Evolutionary conservation across 1,140 invertebrate genomes (phyloP).

Genomic region (Dinoponera quadriceps): DNA sequence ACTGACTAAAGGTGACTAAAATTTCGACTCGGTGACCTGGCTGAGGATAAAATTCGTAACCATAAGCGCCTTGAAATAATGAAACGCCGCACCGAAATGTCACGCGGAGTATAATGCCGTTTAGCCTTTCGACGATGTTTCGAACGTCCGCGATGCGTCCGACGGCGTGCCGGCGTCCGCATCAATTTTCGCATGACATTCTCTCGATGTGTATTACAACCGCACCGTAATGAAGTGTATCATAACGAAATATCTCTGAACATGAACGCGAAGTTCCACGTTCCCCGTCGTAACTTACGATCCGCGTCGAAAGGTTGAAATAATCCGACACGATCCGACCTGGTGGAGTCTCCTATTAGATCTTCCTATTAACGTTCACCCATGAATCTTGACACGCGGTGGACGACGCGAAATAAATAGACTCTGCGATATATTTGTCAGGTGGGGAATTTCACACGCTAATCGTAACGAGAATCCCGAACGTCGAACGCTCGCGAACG

Average conservation of each 20-base stretch:
- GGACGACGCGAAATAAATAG: not conserved
- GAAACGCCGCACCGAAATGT: slow-evolving; percentile 23
- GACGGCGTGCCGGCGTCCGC: not conserved
- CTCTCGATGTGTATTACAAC: slow-evolving; percentile 2
- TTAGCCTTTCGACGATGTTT: slow-evolving; percentile 27
- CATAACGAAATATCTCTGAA: not conserved
- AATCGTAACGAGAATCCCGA: not conserved
- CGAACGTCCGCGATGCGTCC: not conserved
- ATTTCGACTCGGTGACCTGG: too few relatives aligned
- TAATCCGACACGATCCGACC: not conserved
- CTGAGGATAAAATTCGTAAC: too few relatives aligned
- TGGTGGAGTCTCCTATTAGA: not conserved
- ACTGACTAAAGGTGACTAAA: too few relatives aligned
- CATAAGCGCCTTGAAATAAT: slow-evolving; percentile 18
- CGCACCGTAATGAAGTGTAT: not conserved
- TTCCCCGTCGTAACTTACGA: not conserved
- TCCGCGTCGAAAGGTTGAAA: not conserved
- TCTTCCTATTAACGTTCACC: too few relatives aligned
- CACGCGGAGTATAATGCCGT: not conserved
- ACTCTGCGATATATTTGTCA: not conserved
- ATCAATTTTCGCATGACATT: not conserved
- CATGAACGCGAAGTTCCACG: not conserved
- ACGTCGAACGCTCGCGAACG: not conserved
- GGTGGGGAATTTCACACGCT: not conserved
- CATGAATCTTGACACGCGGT: not conserved